phyloP scores from a whole-genome alignment of 2,797 vertebrate species.

The Acanthurus leucopareius region DNA sequence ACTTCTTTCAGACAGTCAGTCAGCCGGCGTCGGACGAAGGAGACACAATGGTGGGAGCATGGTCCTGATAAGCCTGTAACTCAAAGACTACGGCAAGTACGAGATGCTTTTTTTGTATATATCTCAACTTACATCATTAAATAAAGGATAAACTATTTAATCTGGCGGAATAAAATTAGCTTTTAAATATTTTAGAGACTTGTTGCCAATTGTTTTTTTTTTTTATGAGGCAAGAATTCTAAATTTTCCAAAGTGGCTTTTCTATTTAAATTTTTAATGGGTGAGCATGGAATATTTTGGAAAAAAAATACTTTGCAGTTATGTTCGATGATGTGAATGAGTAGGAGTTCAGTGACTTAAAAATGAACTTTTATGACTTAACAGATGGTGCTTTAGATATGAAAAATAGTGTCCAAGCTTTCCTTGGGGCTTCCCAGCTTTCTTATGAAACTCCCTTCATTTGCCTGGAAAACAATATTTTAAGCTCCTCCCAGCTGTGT shows the following conservation, averaged over 20 bases:
- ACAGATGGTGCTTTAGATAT: constrained; percentile 16
- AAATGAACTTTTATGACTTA: neutral
- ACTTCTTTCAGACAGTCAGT: neutral
- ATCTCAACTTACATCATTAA: neutral
- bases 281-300: neutral
- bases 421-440: constrained; percentile 68
- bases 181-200: neutral
- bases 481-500: constrained; percentile 49
- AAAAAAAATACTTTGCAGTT: too few species aligned
- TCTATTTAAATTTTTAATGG: neutral
- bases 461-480: constrained; percentile 63
- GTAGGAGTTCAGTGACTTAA: too few species aligned
- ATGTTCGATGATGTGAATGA: neutral
- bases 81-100: constrained; percentile 26
- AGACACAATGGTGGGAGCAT: constrained; percentile 13
- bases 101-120: neutral
- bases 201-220: neutral
- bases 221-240: neutral
- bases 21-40: neutral
- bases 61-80: neutral
- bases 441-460: constrained; percentile 70
- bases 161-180: neutral
- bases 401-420: neutral
- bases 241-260: neutral
- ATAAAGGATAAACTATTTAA: neutral